Conservation (phyloP, 2,888 invertebrate species). For the Drosophila neonasuta region DNA sequence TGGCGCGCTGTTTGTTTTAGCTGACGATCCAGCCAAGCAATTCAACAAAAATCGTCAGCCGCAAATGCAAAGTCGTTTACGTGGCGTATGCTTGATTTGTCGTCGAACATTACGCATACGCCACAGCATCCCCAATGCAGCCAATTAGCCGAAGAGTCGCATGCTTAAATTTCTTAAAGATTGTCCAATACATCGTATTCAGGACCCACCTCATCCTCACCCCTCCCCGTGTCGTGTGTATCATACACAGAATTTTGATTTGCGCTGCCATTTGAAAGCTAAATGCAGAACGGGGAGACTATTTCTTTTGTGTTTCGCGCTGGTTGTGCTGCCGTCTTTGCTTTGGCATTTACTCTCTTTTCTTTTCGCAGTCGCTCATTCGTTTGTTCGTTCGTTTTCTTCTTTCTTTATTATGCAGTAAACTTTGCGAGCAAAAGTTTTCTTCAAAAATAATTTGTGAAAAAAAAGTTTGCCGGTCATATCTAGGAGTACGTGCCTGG, state of each 20-base stretch:
- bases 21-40: slow-evolving; percentile 42
- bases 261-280: slow-evolving; percentile 42
- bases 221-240: slow-evolving; percentile 30
- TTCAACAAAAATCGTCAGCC: slow-evolving; percentile 54
- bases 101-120: slow-evolving; percentile 68
- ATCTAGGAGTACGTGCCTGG: slow-evolving; percentile 67
- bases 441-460: slow-evolving; percentile 71
- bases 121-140: slow-evolving; percentile 45
- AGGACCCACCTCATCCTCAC: background rate
- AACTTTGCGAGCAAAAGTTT: slow-evolving; percentile 70
- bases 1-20: slow-evolving; percentile 43
- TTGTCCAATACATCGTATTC: slow-evolving; percentile 17
- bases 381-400: slow-evolving; percentile 28
- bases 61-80: slow-evolving; percentile 49
- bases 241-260: slow-evolving; percentile 75
- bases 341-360: slow-evolving; percentile 29
- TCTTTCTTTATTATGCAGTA: slow-evolving; percentile 72
- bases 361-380: background rate
- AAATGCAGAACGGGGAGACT: slow-evolving; percentile 21
- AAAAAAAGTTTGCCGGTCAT: slow-evolving; percentile 69
- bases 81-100: slow-evolving; percentile 70
- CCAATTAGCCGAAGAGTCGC: slow-evolving; percentile 58
- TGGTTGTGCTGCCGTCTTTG: slow-evolving; percentile 26
- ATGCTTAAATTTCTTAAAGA: slow-evolving; percentile 56
- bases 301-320: slow-evolving; percentile 41